Evolutionary conservation across 2,113 vertebrate genomes (phyloP).

Genomic region (Sinocyclocheilus anophthalmus): DNA sequence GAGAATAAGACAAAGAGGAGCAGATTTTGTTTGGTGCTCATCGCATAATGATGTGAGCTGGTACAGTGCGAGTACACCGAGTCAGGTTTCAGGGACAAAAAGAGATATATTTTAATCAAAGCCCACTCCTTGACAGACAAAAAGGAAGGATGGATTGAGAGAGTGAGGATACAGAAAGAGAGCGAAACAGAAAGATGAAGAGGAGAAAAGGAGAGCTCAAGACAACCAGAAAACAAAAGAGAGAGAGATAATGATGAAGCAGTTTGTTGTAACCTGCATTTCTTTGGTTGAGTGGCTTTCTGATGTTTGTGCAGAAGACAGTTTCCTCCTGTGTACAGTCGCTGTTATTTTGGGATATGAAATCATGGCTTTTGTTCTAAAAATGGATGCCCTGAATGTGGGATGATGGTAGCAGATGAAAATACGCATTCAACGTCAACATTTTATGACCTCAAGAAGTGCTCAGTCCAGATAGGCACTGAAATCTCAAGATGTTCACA

Average conservation of each 20-base stretch:
- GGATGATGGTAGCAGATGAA: conserved; percentile 35
- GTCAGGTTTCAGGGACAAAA: conserved; percentile 22
- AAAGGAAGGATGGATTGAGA: neutral
- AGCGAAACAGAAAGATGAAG: conserved; percentile 1
- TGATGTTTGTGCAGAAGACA: conserved; percentile 46
- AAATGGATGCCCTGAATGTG: conserved; percentile 47
- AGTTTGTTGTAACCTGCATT: conserved; percentile 49
- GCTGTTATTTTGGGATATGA: conserved; percentile 53
- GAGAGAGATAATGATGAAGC: conserved; percentile 53
- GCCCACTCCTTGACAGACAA: conserved; percentile 34
- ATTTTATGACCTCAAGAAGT: conserved; percentile 39
- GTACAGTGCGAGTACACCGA: neutral
- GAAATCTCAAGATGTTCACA: conserved; percentile 34
- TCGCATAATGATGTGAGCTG: conserved; percentile 21
- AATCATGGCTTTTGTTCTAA: conserved; percentile 57
- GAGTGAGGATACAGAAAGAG: conserved; percentile 21
- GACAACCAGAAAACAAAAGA: neutral
- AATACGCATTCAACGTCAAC: conserved; percentile 34
- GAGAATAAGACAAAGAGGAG: conserved; percentile 43
- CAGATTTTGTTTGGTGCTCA: conserved; percentile 42
- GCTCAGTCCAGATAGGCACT: neutral
- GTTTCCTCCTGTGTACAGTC: conserved; percentile 49
- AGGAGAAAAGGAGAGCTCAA: neutral
- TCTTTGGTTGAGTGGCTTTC: conserved; percentile 47
- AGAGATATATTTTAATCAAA: conserved; percentile 51